These are phyloP conservation scores for Drosophila mayri DNA, from an alignment of 1,140 invertebrate genomes.

Conservation along the genomic window DNA sequence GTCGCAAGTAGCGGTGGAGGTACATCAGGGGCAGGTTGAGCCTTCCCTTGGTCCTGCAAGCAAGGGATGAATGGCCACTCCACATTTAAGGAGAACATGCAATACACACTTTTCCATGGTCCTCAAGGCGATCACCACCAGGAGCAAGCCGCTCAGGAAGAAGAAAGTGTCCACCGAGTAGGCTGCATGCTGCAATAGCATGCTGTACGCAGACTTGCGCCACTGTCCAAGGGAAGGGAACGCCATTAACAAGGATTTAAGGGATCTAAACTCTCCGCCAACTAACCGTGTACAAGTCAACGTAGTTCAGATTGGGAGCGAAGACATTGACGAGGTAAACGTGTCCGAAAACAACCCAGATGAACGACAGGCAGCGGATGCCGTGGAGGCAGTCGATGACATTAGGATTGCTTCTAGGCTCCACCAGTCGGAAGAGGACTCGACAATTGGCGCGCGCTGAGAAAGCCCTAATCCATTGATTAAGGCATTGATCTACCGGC, in stretches of 20 bases:
- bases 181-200: constrained; percentile 86
- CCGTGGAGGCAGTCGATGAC: constrained; percentile 86
- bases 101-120: constrained; percentile 87
- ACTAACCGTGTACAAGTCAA: constrained; percentile 8
- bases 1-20: constrained; percentile 72
- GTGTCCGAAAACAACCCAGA: constrained; percentile 89
- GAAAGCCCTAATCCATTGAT: constrained; percentile 42
- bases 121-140: constrained; percentile 87
- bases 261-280: neutral
- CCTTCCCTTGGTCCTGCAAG: constrained; percentile 53
- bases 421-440: constrained; percentile 40
- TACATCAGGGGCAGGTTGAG: constrained; percentile 74
- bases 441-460: constrained; percentile 55
- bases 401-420: constrained; percentile 53
- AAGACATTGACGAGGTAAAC: constrained; percentile 67
- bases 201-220: constrained; percentile 85
- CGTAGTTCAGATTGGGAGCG: constrained; percentile 64
- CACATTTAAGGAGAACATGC: neutral
- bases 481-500: constrained; percentile 24
- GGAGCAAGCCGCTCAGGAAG: constrained; percentile 90
- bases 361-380: constrained; percentile 87
- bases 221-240: constrained; percentile 25
- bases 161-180: constrained; percentile 97
- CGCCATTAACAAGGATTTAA: neutral
- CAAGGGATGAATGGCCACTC: neutral